Base-by-base conservation (phyloP, 2,797 vertebrate species). In the Melanotaenia pygmaea region DNA sequence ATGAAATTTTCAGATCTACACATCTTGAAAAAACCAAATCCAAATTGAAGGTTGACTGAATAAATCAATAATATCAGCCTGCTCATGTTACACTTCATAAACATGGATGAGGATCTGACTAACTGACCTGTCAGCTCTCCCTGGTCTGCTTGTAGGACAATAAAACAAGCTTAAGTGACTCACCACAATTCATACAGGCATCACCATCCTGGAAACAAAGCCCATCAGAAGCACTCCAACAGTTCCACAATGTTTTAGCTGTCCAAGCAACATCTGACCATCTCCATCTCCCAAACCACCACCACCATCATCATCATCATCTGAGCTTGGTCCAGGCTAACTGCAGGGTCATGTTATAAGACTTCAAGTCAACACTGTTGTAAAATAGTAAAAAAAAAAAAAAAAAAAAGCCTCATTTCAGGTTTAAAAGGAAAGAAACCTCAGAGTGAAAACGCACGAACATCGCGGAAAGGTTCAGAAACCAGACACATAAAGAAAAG, bases 111-210 rank as follows among this genome's bases (percentile, higher is more conserved):
- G 67, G 34, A 80, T 59, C 40, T 28, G 72, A 71, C 13, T 63
- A 72, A 65, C 40, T 16, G 59, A 79, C 53, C 70, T 74, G 76
- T 72, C 79, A 80, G 63, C 56, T 80, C 9, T 43, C 59, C 59
- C 58, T 30, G 70, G 38, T 67, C 62, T 47, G 64, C 62, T 63
- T 59, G 37, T 11, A 37, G 37, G 37, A 37, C 70, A 72, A 69
- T 24, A n/a, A 57, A 56, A 57, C 65, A 38, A n/a, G 61, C 34
- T 37, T 1, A 37, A 37, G 37, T 37, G 37, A 26, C 32, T 58
- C 38, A 74, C 63, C 50, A 22, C 9, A 10, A 51, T 10, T 22
- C 50, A 24, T 43, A 37, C 77, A n/a, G 30, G 64, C 47, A 58
- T 68, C 61, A 64, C 10, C 4, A n/a, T 50, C 61, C 50, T 65